Conservation (phyloP, 1,140 invertebrate genomes). For the Lordiphosa mommai region DNA sequence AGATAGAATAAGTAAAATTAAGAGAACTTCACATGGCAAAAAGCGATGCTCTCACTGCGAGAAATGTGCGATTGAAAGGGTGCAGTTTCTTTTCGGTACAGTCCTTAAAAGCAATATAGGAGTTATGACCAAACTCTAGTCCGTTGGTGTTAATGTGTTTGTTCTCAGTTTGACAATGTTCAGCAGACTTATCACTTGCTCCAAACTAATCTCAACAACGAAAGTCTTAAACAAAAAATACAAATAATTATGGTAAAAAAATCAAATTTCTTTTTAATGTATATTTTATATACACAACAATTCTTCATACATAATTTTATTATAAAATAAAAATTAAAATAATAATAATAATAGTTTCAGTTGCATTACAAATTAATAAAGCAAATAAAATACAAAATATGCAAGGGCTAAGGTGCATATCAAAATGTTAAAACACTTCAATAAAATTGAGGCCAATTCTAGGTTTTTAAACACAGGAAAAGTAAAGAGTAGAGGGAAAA, state of each 20-base stretch:
- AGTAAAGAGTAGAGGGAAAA: too few relatives aligned
- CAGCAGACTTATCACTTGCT: constrained; percentile 1
- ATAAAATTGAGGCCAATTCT: too few relatives aligned
- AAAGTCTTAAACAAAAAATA: constrained; percentile 19
- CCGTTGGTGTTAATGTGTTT: not conserved
- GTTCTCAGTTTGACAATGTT: constrained; percentile 2
- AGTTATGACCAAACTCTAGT: too few relatives aligned
- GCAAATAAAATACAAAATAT: constrained; percentile 49
- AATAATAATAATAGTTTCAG: constrained; percentile 34
- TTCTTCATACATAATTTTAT: constrained; percentile 58
- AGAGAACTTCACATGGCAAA: too few relatives aligned
- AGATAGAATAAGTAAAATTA: too few relatives aligned
- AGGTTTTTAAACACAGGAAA: too few relatives aligned
- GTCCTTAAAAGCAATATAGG: too few relatives aligned
- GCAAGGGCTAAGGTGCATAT: constrained; percentile 32
- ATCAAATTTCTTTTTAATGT: constrained; percentile 69
- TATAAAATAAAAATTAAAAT: constrained; percentile 61
- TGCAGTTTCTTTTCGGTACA: too few relatives aligned
- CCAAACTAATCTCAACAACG: too few relatives aligned
- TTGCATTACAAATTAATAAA: constrained; percentile 73
- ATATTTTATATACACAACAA: constrained; percentile 78
- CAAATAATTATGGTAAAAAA: constrained; percentile 36
- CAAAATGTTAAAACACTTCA: constrained; percentile 8
- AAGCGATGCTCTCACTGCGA: too few relatives aligned
- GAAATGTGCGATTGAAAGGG: too few relatives aligned